phyloP scores from a whole-genome alignment of 2,888 invertebrate genomes.

The Tyria jacobaeae region DNA sequence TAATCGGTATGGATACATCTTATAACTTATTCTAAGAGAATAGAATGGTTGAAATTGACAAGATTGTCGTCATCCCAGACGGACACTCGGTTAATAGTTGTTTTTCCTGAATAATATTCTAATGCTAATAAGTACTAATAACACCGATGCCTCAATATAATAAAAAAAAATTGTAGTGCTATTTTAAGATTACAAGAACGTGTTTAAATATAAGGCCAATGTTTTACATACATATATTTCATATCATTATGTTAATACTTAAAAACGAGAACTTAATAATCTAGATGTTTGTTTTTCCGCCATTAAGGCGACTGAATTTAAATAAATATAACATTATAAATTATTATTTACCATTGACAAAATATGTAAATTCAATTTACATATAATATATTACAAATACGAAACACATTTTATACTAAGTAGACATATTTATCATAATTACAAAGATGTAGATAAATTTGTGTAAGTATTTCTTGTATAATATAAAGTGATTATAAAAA shows the following conservation, averaged over 20 bases:
- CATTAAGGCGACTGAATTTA: neutral
- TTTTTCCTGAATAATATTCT: too few relatives aligned
- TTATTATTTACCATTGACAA: slow-evolving; percentile 19
- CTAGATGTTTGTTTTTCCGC: neutral
- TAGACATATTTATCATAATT: neutral
- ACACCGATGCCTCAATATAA: neutral
- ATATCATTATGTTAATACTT: neutral
- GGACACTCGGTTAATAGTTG: too few relatives aligned
- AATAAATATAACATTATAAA: slow-evolving; percentile 11
- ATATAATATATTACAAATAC: neutral
- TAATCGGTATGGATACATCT: too few relatives aligned
- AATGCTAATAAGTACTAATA: neutral
- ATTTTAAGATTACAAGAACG: neutral
- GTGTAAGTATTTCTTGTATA: too few relatives aligned
- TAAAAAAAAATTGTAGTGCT: neutral
- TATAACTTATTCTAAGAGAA: too few relatives aligned
- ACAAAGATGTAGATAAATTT: neutral
- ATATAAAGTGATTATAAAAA: too few relatives aligned
- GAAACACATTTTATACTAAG: neutral
- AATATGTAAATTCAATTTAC: slow-evolving; percentile 20
- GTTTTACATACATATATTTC: neutral
- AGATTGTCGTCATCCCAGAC: too few relatives aligned
- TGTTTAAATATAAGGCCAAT: neutral
- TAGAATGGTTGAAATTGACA: too few relatives aligned
- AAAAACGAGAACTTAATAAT: neutral